Conservation (phyloP, 2,888 invertebrate species). For the Pristionchus fissidentatus region DNA sequence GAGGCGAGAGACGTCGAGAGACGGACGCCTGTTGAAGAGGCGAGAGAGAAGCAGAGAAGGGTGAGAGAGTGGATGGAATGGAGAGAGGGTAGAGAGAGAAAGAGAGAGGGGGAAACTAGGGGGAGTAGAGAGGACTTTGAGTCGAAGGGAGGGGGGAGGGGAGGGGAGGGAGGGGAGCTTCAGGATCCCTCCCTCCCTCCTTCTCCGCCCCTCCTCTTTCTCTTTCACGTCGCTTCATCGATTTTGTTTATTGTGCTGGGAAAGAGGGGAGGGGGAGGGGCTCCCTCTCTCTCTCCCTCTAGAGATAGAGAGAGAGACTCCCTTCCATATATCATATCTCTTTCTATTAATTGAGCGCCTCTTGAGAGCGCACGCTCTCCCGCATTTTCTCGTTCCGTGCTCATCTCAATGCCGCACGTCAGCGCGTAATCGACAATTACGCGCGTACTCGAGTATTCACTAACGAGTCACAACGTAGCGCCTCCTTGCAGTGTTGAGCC, state of each 20-base stretch:
- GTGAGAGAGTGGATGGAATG: not conserved
- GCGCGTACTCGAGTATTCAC: not conserved
- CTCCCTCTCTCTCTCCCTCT: slow-evolving; percentile 49
- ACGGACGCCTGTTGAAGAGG: not conserved
- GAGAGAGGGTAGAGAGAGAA: not conserved
- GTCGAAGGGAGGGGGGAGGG: not conserved
- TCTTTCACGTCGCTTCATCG: slow-evolving; percentile 44
- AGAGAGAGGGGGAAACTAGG: not conserved
- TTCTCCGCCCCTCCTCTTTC: slow-evolving; percentile 2
- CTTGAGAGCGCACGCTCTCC: not conserved
- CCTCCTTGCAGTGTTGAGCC: too few relatives aligned
- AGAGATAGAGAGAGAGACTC: too few relatives aligned
- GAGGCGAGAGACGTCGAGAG: not conserved
- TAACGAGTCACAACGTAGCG: not conserved
- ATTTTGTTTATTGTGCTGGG: not conserved
- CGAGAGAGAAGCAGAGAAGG: not conserved
- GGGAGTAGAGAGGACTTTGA: not conserved
- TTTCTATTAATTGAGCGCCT: slow-evolving; percentile 1
- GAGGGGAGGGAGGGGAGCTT: slow-evolving; percentile 51
- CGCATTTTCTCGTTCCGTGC: not conserved
- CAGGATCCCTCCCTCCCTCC: slow-evolving; percentile 41
- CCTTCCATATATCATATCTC: slow-evolving; percentile 50
- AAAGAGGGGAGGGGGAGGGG: not conserved
- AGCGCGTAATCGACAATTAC: not conserved
- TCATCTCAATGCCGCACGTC: not conserved